A percentile compares a stretch with the other conserved stretches of the same genome.
Evolutionary conservation across 2,113 vertebrate species (phyloP).

Genomic region (Bujurquina vittata): DNA sequence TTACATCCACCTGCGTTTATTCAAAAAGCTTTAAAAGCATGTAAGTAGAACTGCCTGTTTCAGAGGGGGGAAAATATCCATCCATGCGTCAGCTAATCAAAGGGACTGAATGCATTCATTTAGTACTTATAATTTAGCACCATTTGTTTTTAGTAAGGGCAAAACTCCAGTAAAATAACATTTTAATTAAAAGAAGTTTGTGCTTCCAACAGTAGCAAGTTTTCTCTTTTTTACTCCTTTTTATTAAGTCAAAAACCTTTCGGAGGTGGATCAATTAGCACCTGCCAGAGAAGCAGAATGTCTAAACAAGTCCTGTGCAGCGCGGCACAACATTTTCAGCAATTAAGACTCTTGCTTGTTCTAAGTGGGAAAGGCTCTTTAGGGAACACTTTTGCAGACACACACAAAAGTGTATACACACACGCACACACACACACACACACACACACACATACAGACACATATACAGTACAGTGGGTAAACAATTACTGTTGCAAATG

Average conservation of each 20-base stretch:
- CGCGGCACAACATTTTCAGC: constrained; percentile 45
- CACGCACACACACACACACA: constrained; percentile 4
- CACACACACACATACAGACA: background rate
- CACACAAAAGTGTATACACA: constrained; percentile 12
- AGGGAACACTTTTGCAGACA: constrained; percentile 48
- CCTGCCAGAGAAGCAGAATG: constrained; percentile 47
- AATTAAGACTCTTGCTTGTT: constrained; percentile 60
- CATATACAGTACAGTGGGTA: constrained; percentile 2
- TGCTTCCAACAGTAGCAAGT: constrained; percentile 35
- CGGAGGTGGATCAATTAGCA: constrained; percentile 70
- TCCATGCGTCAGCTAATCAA: constrained; percentile 23
- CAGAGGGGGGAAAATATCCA: background rate
- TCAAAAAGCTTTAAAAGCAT: background rate
- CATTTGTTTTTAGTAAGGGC: constrained; percentile 56
- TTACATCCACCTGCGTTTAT: background rate
- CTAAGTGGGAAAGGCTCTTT: constrained; percentile 51
- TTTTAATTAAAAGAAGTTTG: constrained; percentile 70
- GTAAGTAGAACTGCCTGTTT: constrained; percentile 3
- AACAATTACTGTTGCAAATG: constrained; percentile 60
- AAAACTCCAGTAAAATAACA: constrained; percentile 56
- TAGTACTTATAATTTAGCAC: constrained; percentile 12
- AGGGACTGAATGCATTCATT: constrained; percentile 42
- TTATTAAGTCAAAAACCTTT: constrained; percentile 61
- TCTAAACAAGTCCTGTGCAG: constrained; percentile 45
- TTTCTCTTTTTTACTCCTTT: constrained; percentile 23